Conservation (phyloP, 1,140 invertebrate species). For the Drosophila repletoides region DNA sequence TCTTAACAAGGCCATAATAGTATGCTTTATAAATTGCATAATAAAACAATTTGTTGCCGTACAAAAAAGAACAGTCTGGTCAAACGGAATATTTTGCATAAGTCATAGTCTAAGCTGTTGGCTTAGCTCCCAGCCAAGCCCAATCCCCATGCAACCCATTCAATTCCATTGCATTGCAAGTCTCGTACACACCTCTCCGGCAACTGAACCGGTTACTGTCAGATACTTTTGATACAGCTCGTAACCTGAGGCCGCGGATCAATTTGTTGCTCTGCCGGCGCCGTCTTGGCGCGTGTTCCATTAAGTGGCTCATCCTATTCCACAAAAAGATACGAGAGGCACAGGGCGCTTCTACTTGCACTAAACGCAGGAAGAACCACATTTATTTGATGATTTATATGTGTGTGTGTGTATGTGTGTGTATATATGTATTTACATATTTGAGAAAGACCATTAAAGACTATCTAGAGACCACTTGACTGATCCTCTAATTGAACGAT, state of each 20-base stretch:
- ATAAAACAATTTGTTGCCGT: conserved; percentile 13
- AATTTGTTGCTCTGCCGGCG: conserved; percentile 49
- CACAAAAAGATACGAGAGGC: conserved; percentile 23
- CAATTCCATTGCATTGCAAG: conserved; percentile 24
- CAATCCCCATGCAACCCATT: conserved; percentile 27
- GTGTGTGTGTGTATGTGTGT: too few relatives aligned
- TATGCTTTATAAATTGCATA: conserved; percentile 6
- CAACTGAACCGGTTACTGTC: neutral
- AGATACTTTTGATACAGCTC: conserved; percentile 22
- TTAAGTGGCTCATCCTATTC: conserved; percentile 72
- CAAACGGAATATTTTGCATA: conserved; percentile 30
- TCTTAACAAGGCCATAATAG: neutral
- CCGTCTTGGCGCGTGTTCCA: conserved; percentile 68
- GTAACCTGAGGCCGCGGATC: conserved; percentile 72
- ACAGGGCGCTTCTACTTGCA: conserved; percentile 29
- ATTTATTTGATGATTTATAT: conserved; percentile 69
- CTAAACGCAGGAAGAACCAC: conserved; percentile 77
- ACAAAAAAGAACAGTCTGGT: neutral
- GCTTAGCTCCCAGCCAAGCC: conserved; percentile 15
- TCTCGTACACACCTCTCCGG: neutral
- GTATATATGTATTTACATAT: conserved; percentile 23
- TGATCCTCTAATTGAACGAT: conserved; percentile 58
- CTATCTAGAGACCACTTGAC: conserved; percentile 43
- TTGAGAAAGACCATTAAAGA: conserved; percentile 7
- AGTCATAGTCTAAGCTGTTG: conserved; percentile 18